A percentile compares a stretch with the other conserved stretches of the same genome.
Evolutionary conservation across 2,888 invertebrate species (phyloP).

Genomic region (Polylopha cassiicola): DNA sequence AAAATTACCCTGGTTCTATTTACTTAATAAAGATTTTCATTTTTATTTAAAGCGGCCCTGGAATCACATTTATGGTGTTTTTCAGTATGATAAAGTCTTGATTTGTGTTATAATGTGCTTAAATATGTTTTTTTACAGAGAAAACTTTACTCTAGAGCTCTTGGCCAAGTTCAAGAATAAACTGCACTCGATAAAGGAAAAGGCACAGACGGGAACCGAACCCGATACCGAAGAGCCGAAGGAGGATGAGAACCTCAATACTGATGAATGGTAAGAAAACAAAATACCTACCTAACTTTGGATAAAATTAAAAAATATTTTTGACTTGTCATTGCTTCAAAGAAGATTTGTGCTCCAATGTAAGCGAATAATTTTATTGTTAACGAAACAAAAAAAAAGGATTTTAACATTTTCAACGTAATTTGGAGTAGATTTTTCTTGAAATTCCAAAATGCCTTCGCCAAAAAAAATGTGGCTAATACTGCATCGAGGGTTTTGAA

Average conservation of each 20-base stretch:
- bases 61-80: no score
- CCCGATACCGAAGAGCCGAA: conserved; percentile 37
- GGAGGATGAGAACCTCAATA: conserved; percentile 55
- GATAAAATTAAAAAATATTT: not conserved
- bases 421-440: no score
- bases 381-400: no score
- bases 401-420: no score
- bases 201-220: conserved; percentile 53
- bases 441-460: no score
- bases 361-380: conserved; percentile 1
- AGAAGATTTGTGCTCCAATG: conserved; percentile 4
- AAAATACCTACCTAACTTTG: not conserved
- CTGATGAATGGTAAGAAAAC: conserved; percentile 57
- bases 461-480: no score
- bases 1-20: no score
- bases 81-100: no score
- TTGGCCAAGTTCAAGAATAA: conserved; percentile 90
- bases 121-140: conserved; percentile 59
- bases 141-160: conserved; percentile 87
- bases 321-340: not conserved
- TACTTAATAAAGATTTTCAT: no score
- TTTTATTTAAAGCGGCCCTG: no score
- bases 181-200: conserved; percentile 82
- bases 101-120: no score
- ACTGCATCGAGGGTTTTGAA: no score